A percentile compares a stretch with the other conserved stretches of the same genome.
Evolutionary conservation across 2,888 invertebrate genomes (phyloP).

Genomic region (Volucella inanis): DNA sequence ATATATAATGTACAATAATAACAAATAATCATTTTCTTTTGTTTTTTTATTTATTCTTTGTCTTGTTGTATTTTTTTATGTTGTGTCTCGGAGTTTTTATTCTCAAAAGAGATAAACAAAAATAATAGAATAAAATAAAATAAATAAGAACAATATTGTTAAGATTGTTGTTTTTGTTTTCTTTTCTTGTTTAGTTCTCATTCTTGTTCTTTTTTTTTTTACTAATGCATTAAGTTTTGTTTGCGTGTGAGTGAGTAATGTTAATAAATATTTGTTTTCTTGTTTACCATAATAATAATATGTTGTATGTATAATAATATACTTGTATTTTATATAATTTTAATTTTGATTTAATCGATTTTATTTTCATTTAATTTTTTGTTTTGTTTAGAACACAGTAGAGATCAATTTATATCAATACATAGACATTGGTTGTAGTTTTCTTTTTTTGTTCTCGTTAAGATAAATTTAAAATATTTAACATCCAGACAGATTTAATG

Average conservation of each 20-base stretch:
- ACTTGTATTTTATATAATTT: conserved; percentile 54
- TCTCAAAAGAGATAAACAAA: conserved; percentile 71
- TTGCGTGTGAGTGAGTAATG: conserved; percentile 62
- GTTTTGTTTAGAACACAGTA: conserved; percentile 79
- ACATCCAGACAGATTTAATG: conserved; percentile 68
- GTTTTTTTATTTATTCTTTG: conserved; percentile 8
- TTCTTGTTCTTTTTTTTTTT: conserved; percentile 16
- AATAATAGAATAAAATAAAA: background rate
- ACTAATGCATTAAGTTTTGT: conserved; percentile 59
- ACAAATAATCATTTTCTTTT: conserved; percentile 46
- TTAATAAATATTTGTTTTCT: conserved; percentile 57
- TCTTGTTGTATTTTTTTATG: conserved; percentile 33
- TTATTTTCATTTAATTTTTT: conserved; percentile 48
- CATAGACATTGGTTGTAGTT: conserved; percentile 39
- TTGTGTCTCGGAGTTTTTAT: conserved; percentile 65
- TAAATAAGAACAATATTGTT: conserved; percentile 42
- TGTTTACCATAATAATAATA: conserved; percentile 42
- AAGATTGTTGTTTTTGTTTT: conserved; percentile 45
- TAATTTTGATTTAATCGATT: conserved; percentile 65
- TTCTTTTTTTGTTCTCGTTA: conserved; percentile 4
- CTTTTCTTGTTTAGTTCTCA: background rate
- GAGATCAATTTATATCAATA: conserved; percentile 79
- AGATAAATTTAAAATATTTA: conserved; percentile 56
- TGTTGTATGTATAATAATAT: conserved; percentile 65
- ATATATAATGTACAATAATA: conserved; percentile 62